Evolutionary conservation across 2,888 invertebrate genomes (phyloP).

Genomic region (Machimus rusticus): DNA sequence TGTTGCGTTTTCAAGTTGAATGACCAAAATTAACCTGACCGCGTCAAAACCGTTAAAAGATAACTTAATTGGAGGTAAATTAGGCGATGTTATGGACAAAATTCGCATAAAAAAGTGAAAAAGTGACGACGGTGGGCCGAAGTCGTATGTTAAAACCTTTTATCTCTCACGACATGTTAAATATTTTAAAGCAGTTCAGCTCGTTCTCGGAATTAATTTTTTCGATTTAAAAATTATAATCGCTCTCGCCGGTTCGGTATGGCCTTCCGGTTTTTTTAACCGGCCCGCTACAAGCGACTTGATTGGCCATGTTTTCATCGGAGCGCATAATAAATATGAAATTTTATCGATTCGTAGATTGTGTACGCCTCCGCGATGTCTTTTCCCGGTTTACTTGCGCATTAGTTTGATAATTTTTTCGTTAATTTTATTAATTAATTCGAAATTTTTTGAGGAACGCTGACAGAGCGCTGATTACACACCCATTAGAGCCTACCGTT

Average conservation of each 20-base stretch:
- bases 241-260: neutral
- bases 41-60: constrained; percentile 2
- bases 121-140: neutral
- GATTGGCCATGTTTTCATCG: neutral
- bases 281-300: neutral
- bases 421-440: constrained; percentile 40
- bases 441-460: constrained; percentile 11
- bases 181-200: neutral
- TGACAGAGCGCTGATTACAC: constrained; percentile 12
- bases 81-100: neutral
- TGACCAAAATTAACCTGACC: neutral
- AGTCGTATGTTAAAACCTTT: neutral
- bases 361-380: neutral
- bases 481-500: constrained; percentile 6
- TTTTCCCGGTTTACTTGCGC: neutral
- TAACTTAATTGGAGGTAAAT: constrained; percentile 17
- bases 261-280: neutral
- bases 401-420: neutral
- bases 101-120: neutral
- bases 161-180: neutral
- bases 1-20: neutral
- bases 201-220: neutral
- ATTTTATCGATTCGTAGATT: constrained; percentile 18
- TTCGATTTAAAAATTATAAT: neutral
- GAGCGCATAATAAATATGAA: constrained; percentile 3